phyloP scores from a whole-genome alignment of 2,888 invertebrate species.

The Epistrophe eligans region DNA sequence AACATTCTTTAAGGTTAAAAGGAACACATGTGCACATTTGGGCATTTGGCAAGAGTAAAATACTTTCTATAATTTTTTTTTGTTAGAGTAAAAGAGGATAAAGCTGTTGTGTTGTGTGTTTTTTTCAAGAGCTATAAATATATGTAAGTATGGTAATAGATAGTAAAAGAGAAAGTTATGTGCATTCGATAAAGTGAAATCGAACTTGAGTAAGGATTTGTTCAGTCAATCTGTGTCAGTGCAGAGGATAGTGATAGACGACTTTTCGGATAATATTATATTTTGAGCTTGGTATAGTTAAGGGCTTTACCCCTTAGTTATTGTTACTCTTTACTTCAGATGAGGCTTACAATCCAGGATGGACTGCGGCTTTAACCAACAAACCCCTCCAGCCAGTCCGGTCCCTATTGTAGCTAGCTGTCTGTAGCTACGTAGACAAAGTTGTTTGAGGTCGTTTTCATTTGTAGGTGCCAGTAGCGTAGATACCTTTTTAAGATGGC shows the following conservation, averaged over 20 bases:
- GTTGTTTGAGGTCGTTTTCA: too few relatives aligned
- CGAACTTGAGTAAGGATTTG: not conserved
- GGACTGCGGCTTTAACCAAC: too few relatives aligned
- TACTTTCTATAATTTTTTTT: not conserved
- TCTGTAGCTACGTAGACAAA: too few relatives aligned
- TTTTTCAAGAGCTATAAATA: not conserved
- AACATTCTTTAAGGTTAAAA: constrained; percentile 1
- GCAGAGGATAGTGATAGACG: not conserved
- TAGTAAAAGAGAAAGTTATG: not conserved
- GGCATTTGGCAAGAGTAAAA: not conserved
- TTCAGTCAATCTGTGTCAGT: not conserved
- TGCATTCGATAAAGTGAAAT: not conserved
- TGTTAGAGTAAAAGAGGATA: not conserved
- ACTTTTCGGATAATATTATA: not conserved
- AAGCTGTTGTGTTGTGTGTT: not conserved
- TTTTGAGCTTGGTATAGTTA: too few relatives aligned
- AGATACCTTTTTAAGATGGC: too few relatives aligned
- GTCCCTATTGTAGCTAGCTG: too few relatives aligned
- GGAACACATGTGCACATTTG: not conserved
- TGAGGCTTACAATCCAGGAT: too few relatives aligned
- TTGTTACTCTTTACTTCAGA: too few relatives aligned
- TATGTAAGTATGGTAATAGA: not conserved
- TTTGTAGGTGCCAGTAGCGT: too few relatives aligned
- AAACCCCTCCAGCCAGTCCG: too few relatives aligned
- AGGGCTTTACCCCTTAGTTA: too few relatives aligned